Base-by-base conservation (phyloP, 2,113 vertebrate genomes). In the Thunnus thynnus region DNA sequence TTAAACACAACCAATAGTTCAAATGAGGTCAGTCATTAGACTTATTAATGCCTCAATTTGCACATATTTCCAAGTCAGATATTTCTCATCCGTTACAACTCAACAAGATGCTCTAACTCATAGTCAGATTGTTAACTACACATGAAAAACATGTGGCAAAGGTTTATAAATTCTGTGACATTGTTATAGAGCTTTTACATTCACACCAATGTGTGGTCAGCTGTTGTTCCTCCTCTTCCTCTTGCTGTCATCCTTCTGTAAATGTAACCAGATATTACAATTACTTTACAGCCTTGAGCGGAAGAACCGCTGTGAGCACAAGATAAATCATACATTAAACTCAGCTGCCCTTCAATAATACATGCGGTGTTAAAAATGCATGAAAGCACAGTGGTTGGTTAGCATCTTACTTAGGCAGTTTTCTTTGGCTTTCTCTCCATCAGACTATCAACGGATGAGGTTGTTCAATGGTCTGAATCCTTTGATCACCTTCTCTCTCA, bases 361-460 rank as follows among this genome's bases (percentile, higher is more conserved):
- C 44, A 79, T 79, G 9, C 64, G 69, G 64, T 66, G 63, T 82
- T 83, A 61, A 57, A 81, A 55, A 83, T 51, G 30, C 55, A 89
- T 71, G 30, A 56, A 76, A 62, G 32, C 62, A 57, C 55, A 17
- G 52, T 3, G 56, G 36, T 58, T 56, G 60, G 18, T 79, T 32
- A 3, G 46, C 62, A 52, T 78, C 13, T 55, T 3, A 46, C 54
- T 62, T 9, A 74, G 27, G 46, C 51, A 1, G 3, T 66, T 71
- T 52, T 22, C 55, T 71, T 25, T 85, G 4, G 47, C 22, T 78
- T 36, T 80, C 56, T 80, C n/a, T 60, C 22, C 82, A n/a, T 56
- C 72, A 95, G 94, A 82, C 73, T 95, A 16, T 95, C 95, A 7
- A 94, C 91, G 47, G 94, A 95, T 30, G 94, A 95, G 71, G 94